Evolutionary conservation across 2,888 invertebrate genomes (phyloP), one percentile per base, ranked within the genome.

Genomic region (Pachycephus smyrnensis): DNA sequence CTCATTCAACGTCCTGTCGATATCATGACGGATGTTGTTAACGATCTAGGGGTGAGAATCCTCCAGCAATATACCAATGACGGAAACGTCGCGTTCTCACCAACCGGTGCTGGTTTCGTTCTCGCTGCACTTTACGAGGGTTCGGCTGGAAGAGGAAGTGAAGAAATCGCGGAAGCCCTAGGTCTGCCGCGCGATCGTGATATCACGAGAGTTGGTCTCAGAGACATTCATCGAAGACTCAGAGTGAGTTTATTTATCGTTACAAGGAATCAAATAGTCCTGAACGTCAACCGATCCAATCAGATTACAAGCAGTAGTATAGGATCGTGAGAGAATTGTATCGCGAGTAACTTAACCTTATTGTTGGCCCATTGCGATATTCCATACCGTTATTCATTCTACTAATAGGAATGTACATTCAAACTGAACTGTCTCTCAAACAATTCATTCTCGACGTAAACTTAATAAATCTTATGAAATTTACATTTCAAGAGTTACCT

Each of bases 101-200:
- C 97, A 12, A 96, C 97, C 82, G 97, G 97, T 4, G 92, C 96
- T 80, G 94, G 95, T 87, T 96, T 96, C 85, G 96, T 97, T 36
- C 92, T 97, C 84, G 94, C 96, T 78, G 96, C 97, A 4, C 92
- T 97, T 30, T 95, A 94, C 89, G 97, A 97, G 91, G 97, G 97
- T 37, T 94, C 96, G 0, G 93, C 94, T 74, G 96, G 96, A 12
- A 94, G 94, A 82, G 95, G 96, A 73, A 94, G 94, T 35, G 93
- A 93, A 76, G 96, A 97, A 92, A 94, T 97, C 80, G 94, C 94
- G 82, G 93, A 95, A 77, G 94, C 95, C 12, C 92, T 96, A 85
- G 94, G 94, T 80, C 91, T 97, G 83, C 97, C 97, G 0, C 94
- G 94, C 90, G 95, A 96, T 90, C 93, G 95, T 79, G 95, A 96